Evolutionary conservation across 1,140 invertebrate species (phyloP).

Genomic region (Drosophila kohkoa): DNA sequence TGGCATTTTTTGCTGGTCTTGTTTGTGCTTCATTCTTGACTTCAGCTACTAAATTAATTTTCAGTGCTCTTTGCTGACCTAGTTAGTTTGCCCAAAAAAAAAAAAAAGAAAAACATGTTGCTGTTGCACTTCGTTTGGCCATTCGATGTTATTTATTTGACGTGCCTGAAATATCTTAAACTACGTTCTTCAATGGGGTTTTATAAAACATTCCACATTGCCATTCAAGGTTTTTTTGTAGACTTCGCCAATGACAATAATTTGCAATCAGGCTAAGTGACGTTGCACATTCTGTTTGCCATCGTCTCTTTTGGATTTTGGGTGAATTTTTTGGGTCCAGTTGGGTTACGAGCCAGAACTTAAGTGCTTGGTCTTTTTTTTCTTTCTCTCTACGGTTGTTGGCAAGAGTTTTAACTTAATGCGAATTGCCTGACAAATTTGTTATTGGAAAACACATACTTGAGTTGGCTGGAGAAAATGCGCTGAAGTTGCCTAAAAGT

Average conservation of each 20-base stretch:
- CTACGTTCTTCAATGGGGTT: conserved; percentile 30
- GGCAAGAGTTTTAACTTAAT: conserved; percentile 39
- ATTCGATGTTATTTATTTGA: conserved; percentile 42
- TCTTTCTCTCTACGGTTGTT: conserved; percentile 15
- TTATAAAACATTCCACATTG: conserved; percentile 19
- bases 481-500: conserved; percentile 20
- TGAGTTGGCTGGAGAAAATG: not conserved
- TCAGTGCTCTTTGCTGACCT: conserved; percentile 46
- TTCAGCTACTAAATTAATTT: conserved; percentile 10
- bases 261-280: conserved; percentile 64
- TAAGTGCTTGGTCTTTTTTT: conserved; percentile 24
- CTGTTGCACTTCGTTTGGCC: conserved; percentile 29
- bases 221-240: conserved; percentile 1
- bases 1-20: not conserved
- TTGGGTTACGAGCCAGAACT: conserved; percentile 18
- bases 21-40: conserved; percentile 14
- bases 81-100: conserved; percentile 21
- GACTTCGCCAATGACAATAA: conserved; percentile 53
- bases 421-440: conserved; percentile 36
- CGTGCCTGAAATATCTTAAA: conserved; percentile 41
- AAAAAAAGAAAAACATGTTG: not conserved
- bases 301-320: conserved; percentile 11
- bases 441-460: not conserved
- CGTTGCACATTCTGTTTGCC: conserved; percentile 32
- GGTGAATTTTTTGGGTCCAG: conserved; percentile 2